These are phyloP conservation scores for Sinopyrophorus schimmeli DNA, from an alignment of 2,888 invertebrate genomes.

Conservation along the genomic window DNA sequence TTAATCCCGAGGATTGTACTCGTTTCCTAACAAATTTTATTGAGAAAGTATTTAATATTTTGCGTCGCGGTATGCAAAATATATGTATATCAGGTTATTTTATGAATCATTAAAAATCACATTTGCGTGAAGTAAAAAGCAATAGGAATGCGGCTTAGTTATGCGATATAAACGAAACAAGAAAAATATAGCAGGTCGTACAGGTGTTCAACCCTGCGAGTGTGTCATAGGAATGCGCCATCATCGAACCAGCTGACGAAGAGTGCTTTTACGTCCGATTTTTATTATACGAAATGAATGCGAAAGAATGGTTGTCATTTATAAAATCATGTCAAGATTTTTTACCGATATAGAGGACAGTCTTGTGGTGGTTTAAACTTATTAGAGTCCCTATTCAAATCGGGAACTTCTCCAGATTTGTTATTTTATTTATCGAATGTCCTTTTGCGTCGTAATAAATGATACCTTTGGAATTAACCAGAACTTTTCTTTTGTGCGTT, in stretches of 20 bases:
- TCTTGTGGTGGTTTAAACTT: conserved; percentile 21
- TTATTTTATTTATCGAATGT: too few species aligned
- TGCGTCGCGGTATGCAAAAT: conserved; percentile 18
- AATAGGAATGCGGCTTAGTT: conserved; percentile 27
- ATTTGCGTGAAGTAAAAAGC: conserved; percentile 25
- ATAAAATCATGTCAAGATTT: conserved; percentile 31
- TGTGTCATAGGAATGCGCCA: conserved; percentile 23
- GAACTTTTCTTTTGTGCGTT: too few species aligned
- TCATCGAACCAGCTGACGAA: conserved; percentile 23
- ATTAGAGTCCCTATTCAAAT: conserved; percentile 30
- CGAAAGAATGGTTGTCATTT: conserved; percentile 37
- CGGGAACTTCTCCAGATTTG: too few species aligned
- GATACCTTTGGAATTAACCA: too few species aligned
- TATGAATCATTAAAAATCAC: conserved; percentile 28
- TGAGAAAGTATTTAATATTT: conserved; percentile 18
- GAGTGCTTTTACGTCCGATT: conserved; percentile 32
- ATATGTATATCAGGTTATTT: conserved; percentile 18
- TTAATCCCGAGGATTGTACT: too few species aligned
- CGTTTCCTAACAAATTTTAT: too few species aligned
- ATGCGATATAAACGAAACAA: conserved; percentile 19
- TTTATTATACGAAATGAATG: conserved; percentile 34
- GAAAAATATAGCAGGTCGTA: conserved; percentile 13
- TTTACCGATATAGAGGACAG: conserved; percentile 19
- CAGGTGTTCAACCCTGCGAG: conserved; percentile 28
- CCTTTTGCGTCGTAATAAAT: too few species aligned